Evolutionary conservation across 2,113 vertebrate genomes (phyloP).

Genomic region (Bubo bubo): DNA sequence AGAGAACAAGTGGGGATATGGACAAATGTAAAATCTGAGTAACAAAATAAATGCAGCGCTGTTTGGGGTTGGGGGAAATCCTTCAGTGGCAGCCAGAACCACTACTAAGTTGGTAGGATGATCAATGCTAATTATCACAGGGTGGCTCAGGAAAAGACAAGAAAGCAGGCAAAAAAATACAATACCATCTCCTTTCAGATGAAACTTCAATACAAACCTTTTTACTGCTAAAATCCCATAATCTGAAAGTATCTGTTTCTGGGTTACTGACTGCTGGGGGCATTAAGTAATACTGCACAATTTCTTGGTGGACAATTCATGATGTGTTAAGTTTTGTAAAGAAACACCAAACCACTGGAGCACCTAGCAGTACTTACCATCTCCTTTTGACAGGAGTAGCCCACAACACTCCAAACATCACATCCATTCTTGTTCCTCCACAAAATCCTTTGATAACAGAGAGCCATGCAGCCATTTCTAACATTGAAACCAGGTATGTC

Average conservation of each 20-base stretch:
- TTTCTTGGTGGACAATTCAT: neutral
- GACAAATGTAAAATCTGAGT: neutral
- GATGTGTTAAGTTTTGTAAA: neutral
- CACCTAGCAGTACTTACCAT: neutral
- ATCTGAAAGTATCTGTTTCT: neutral
- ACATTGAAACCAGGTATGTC: neutral
- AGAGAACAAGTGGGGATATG: neutral
- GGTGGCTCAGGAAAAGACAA: neutral
- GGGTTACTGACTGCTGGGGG: neutral
- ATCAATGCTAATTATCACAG: neutral
- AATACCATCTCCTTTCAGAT: neutral
- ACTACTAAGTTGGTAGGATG: neutral
- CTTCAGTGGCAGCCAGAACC: neutral
- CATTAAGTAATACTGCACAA: neutral
- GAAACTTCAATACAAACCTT: neutral
- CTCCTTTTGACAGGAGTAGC: neutral
- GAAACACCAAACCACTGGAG: neutral
- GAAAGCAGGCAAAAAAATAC: neutral
- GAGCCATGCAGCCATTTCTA: neutral
- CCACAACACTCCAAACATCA: neutral
- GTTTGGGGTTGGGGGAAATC: neutral
- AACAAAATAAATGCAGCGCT: accelerated
- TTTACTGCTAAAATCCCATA: neutral
- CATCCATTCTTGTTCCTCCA: neutral
- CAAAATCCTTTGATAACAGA: neutral